Conservation (phyloP, 2,888 invertebrate genomes). For the Leptinotarsa juncta region DNA sequence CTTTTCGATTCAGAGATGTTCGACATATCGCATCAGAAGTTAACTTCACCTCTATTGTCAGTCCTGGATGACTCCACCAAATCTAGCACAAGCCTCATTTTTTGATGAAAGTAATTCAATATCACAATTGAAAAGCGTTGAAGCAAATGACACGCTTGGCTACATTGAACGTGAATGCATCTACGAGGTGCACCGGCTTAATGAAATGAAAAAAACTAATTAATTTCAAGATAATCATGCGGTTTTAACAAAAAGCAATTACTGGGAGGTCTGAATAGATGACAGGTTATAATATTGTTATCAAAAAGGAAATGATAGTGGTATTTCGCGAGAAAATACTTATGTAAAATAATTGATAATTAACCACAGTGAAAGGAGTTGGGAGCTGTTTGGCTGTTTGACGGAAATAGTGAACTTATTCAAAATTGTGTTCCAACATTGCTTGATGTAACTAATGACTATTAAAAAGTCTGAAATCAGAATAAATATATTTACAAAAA, state of each 20-base stretch:
- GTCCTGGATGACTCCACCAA: constrained; percentile 25
- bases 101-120: constrained; percentile 25
- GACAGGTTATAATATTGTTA: background rate
- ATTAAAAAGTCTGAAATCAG: too few species aligned
- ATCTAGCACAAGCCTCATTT: constrained; percentile 28
- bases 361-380: background rate
- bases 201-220: background rate
- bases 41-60: constrained; percentile 11
- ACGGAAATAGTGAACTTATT: background rate
- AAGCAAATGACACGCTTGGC: constrained; percentile 30
- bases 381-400: background rate
- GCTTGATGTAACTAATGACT: too few species aligned
- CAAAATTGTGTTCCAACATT: too few species aligned
- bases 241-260: background rate
- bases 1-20: background rate
- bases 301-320: constrained; percentile 1
- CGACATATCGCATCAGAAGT: background rate
- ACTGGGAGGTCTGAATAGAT: background rate
- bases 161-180: constrained; percentile 25
- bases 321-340: background rate
- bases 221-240: background rate
- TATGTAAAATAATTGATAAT: background rate
- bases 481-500: too few species aligned
- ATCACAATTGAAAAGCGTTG: constrained; percentile 34
- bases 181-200: background rate